Evolutionary conservation across 1,140 invertebrate species (phyloP).

Genomic region (Zaprionus ornatus): DNA sequence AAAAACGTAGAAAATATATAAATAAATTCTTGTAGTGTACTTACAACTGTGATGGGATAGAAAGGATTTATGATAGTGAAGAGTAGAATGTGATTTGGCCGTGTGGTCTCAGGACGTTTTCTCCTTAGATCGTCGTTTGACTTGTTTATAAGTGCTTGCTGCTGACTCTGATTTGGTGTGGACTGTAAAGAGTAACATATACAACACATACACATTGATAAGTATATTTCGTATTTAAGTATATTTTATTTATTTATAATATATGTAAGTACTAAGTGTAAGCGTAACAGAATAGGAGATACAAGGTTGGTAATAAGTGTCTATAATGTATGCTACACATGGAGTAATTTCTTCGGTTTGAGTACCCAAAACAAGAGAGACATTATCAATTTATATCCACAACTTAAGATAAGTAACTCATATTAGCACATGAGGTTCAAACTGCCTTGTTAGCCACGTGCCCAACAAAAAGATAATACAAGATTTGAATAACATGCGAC

Average conservation of each 20-base stretch:
- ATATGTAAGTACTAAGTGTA: neutral
- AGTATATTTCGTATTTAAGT: conserved; percentile 36
- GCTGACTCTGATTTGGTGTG: conserved; percentile 82
- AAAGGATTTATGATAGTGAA: conserved; percentile 98
- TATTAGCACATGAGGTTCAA: conserved; percentile 2
- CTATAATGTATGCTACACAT: too few species aligned
- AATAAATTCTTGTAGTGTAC: conserved; percentile 84
- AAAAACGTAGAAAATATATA: conserved; percentile 10
- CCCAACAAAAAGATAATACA: conserved; percentile 22
- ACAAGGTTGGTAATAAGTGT: neutral
- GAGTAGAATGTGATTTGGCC: conserved; percentile 96
- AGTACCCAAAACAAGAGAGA: neutral
- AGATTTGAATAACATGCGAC: conserved; percentile 24
- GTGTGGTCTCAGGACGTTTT: conserved; percentile 87
- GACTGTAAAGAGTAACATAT: conserved; percentile 77
- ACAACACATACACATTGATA: conserved; percentile 41
- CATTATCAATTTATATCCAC: neutral
- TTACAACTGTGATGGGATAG: conserved; percentile 99
- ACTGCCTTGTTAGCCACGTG: conserved; percentile 11
- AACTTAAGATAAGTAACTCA: neutral
- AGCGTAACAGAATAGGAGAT: neutral
- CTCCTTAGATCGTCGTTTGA: conserved; percentile 86
- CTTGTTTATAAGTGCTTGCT: conserved; percentile 82
- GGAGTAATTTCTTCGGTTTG: neutral
- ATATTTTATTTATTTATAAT: neutral